These are phyloP conservation scores for Neoascia interrupta DNA, from an alignment of 2,888 invertebrate genomes.

Conservation along the genomic window DNA sequence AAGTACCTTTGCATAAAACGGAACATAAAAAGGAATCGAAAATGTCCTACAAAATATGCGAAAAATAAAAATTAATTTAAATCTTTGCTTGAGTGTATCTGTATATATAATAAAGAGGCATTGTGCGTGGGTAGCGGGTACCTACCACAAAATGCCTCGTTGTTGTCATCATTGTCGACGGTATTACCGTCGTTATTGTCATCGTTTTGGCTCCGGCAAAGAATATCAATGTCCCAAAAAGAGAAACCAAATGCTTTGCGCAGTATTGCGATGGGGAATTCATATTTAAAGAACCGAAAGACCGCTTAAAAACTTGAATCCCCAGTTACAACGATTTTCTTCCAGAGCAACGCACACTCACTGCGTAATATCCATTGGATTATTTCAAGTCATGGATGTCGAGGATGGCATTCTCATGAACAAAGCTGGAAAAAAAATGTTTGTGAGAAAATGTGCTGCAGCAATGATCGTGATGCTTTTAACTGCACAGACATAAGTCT, in stretches of 20 bases:
- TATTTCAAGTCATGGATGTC: constrained; percentile 4
- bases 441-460: constrained; percentile 8
- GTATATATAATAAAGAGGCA: too few relatives aligned
- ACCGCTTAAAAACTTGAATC: background rate
- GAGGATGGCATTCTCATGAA: too few relatives aligned
- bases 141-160: constrained; percentile 3
- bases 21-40: background rate
- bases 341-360: background rate
- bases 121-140: too few relatives aligned
- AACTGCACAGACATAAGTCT: constrained; percentile 27
- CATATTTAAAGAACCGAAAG: too few relatives aligned
- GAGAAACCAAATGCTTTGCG: constrained; percentile 9
- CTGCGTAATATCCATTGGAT: constrained; percentile 12
- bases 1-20: background rate
- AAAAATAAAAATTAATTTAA: constrained; percentile 25
- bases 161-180: background rate
- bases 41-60: background rate
- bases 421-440: too few relatives aligned
- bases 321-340: background rate
- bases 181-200: constrained; percentile 20
- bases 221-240: background rate
- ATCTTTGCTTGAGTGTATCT: background rate
- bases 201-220: too few relatives aligned
- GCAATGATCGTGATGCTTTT: constrained; percentile 24
- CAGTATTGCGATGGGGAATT: background rate